Evolutionary conservation across 2,113 vertebrate species (phyloP), one percentile per base, ranked within the genome.

Genomic region (Canis aureus): DNA sequence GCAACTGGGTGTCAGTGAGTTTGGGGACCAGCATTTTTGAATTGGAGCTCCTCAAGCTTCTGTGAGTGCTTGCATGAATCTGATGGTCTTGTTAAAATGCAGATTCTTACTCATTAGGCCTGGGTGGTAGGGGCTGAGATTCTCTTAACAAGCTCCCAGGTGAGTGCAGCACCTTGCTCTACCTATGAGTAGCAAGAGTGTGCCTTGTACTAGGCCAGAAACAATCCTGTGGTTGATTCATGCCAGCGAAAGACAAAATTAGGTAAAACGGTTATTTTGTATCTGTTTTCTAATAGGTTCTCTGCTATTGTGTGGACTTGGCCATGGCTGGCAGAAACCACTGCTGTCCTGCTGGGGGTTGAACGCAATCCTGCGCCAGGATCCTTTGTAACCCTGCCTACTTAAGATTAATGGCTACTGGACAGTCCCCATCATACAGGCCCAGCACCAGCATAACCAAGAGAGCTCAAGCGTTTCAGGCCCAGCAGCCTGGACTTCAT

Each of bases 21-120:
- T 22, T 51, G 17, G 60, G 25, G 66, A 64, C 17, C 22, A 22
- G n/a, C n/a, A 5, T 51, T n/a, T 67, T 38, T 3, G 23, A 81
- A 17, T 32, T 4, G 1, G 43, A 57, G 38, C 35, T 15, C 15
- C 88, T 92, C 19, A 15, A 1, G n/a, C 15, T 27, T 25, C 23
- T 38, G 19, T 16, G 27, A 62, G 1, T 20, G 2, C 5, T 13
- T 5, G 27, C n/a, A 8, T 0, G 1, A 0, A 38, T 78, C 81
- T 0, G 10, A 16, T 32, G 22, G 16, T 69, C 53, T 64, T 16
- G 78, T 27, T 66, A 62, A 55, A 83, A 38, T n/a, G 87, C 66
- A 94, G 83, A 22, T 38, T 87, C 74, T 59, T 17, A 43, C 15
- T 69, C 12, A 5, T 43, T 9, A 82, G 67, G 16, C 20, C 2